phyloP scores from a whole-genome alignment of 1,140 invertebrate species.

The Laupala kohalensis region DNA sequence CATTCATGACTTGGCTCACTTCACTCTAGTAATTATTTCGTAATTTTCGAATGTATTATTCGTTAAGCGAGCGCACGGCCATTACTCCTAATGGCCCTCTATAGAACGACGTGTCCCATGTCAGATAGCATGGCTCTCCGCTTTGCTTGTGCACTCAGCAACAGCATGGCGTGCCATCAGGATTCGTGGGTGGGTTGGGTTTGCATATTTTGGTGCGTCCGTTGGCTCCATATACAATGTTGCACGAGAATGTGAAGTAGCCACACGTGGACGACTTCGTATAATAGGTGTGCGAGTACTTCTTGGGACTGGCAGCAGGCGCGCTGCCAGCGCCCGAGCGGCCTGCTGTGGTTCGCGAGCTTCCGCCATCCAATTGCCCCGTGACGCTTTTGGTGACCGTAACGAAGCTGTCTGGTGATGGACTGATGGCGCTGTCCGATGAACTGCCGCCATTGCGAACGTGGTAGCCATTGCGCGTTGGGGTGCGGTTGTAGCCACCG shows the following conservation, averaged over 20 bases:
- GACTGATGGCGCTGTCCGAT: neutral
- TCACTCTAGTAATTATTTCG: too few relatives aligned
- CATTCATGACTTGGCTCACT: too few relatives aligned
- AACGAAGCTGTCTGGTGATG: conserved; percentile 39
- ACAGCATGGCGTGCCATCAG: conserved; percentile 35
- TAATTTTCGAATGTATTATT: too few relatives aligned
- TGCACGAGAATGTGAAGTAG: conserved; percentile 71
- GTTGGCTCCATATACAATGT: conserved; percentile 58
- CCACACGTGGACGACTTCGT: conserved; percentile 73
- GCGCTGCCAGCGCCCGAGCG: conserved; percentile 31
- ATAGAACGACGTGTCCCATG: too few relatives aligned
- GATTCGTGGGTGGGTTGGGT: conserved; percentile 45
- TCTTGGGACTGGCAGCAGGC: conserved; percentile 36
- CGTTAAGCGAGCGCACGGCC: too few relatives aligned
- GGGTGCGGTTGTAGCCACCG: neutral
- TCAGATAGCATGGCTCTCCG: too few relatives aligned
- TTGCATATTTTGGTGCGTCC: conserved; percentile 66
- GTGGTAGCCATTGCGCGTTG: neutral
- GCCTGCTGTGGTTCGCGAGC: conserved; percentile 33
- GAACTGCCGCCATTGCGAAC: conserved; percentile 3
- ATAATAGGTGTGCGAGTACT: conserved; percentile 61
- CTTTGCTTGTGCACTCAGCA: conserved; percentile 7
- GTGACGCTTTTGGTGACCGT: conserved; percentile 65
- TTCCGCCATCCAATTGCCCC: conserved; percentile 40
- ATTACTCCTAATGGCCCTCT: too few relatives aligned